Base-by-base conservation (phyloP, 1,140 invertebrate genomes). In the Leptinotarsa defecta region DNA sequence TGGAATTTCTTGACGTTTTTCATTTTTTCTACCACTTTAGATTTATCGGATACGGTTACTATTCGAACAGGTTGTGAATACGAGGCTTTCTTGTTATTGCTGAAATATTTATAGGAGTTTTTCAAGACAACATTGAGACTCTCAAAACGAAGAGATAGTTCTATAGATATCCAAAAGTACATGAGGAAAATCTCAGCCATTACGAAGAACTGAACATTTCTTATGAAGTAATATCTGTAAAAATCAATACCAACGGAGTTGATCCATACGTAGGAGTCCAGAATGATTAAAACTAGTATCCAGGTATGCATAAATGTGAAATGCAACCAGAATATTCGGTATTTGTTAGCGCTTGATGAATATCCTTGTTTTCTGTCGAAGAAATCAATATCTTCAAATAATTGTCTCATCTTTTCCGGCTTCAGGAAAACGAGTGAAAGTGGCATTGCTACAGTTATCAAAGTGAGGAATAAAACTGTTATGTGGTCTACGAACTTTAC, bases 1-100 rank as follows among this genome's bases (percentile, higher is more conserved):
- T 65, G 64, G 4, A 65, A 22, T 65, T 65, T 65, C 64, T 15
- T 65, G 27, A 65, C 20, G 1, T 65, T 34, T 34, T 65, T 65
- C 4, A 65, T 15, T 65, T 65, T 65, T 34, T 20, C 20, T 1
- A 20, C 13, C 11, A 22, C 20, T 6, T 65, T 15, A 65, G 52
- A 15, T 57, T 8, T 22, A 1, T 57, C n/a, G 52, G 6, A 57
- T 1, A 57, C 61, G 17, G 20, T n/a, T 62, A 17, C 20, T 62
- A 8, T 2, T 8, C 6, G 61, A 13, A 20, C 20, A 62, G 17
- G 5, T 62, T 62, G 61, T 1, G 3, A 43, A 43, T 15, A n/a
- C 61, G 11, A 17, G 13, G 17, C 2, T 65, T 65, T 17, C 20
- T 22, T 13, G 13, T 13, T 20, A 24, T 65, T 15, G 11, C 27